phyloP scores from a whole-genome alignment of 37 sponge, comb jelly and placozoan genomes.

The Spongilla lacustris region DNA sequence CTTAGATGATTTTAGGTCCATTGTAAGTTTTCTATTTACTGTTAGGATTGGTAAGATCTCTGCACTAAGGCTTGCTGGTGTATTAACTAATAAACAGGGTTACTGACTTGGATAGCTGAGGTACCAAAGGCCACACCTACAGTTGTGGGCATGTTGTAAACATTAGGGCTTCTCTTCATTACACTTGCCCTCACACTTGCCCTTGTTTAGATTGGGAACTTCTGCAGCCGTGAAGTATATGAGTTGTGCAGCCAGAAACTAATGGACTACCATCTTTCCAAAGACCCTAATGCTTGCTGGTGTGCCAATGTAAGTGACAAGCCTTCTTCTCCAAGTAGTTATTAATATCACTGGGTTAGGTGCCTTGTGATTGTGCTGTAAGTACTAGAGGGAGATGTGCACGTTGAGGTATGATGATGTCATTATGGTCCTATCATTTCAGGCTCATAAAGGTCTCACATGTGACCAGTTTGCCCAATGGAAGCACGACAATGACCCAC shows the following conservation, averaged over 20 bases:
- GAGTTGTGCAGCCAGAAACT: slow-evolving; percentile 75
- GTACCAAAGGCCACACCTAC: too few species aligned
- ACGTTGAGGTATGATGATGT: too few species aligned
- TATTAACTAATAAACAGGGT: too few species aligned
- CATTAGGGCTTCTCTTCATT: too few species aligned
- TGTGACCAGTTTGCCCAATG: slow-evolving; percentile 84
- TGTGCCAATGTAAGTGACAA: slow-evolving; percentile 81
- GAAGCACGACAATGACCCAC: slow-evolving; percentile 87
- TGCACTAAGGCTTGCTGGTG: too few species aligned
- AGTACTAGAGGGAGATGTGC: slow-evolving; percentile 68
- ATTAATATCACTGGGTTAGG: neutral
- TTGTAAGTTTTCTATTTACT: slow-evolving; percentile 32
- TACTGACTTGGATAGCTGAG: too few species aligned
- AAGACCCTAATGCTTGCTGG: slow-evolving; percentile 78
- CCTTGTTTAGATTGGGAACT: too few species aligned
- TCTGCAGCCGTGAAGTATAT: slow-evolving; percentile 14
- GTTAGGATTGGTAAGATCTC: too few species aligned
- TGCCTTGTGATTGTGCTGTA: too few species aligned
- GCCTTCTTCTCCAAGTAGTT: neutral
- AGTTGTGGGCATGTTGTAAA: too few species aligned
- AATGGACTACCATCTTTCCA: slow-evolving; percentile 60
- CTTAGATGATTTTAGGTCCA: slow-evolving; percentile 31
- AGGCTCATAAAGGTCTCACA: slow-evolving; percentile 60
- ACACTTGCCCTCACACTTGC: too few species aligned
- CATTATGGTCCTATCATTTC: too few species aligned